These are phyloP conservation scores for Gobius niger DNA, from an alignment of 2,113 vertebrate species.

Conservation along the genomic window DNA sequence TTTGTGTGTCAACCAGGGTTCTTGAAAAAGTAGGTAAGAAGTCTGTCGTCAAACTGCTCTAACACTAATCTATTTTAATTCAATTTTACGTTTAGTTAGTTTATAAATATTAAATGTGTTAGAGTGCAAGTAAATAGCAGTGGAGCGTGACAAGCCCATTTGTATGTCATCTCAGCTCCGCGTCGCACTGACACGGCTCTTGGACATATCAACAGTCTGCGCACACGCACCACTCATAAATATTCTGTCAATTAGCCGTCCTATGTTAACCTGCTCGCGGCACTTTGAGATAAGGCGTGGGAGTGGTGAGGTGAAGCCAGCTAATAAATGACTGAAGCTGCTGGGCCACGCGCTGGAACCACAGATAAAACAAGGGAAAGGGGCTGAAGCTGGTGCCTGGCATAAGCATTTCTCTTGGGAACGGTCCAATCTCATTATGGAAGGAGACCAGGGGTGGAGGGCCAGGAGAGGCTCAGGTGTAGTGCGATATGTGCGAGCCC, in stretches of 20 bases:
- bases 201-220: slow-evolving; percentile 39
- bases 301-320: slow-evolving; percentile 81
- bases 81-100: background rate
- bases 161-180: background rate
- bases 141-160: slow-evolving; percentile 19
- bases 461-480: slow-evolving; percentile 16
- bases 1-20: background rate
- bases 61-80: background rate
- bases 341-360: slow-evolving; percentile 52
- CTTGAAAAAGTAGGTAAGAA: no score
- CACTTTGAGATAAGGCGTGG: slow-evolving; percentile 81
- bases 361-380: slow-evolving; percentile 66
- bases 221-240: slow-evolving; percentile 78
- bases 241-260: slow-evolving; percentile 79
- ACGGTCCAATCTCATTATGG: slow-evolving; percentile 71
- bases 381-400: slow-evolving; percentile 48
- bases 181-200: slow-evolving; percentile 16
- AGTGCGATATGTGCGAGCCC: background rate
- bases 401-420: slow-evolving; percentile 77
- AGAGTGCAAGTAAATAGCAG: background rate
- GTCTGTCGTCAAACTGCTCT: background rate
- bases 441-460: slow-evolving; percentile 44
- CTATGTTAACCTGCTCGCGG: slow-evolving; percentile 75
- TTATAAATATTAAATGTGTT: background rate
- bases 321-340: slow-evolving; percentile 78